Evolutionary conservation across 2,888 invertebrate species (phyloP), one percentile per base, ranked within the genome.

Genomic region (Lasioglossum pauxillum): DNA sequence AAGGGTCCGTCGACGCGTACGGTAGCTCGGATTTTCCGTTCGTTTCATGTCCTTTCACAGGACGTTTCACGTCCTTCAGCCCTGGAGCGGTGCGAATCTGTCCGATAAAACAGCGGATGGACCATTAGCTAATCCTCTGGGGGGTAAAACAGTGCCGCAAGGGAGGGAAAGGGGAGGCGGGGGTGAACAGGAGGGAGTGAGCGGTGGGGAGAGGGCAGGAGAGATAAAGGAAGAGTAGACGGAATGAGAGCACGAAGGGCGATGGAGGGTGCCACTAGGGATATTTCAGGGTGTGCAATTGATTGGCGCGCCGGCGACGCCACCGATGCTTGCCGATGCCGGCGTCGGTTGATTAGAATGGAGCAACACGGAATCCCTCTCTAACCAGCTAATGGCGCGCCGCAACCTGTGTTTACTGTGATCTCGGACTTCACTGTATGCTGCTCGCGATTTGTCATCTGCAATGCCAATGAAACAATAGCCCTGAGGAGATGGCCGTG

Each of bases 311-410:
- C 86, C 90, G 88, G 78, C 88, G 89, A 82, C 90, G 90, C 84
- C 91, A 86, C 81, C 86, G 75, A 75, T 88, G 90, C 75, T 89
- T 88, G 91, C 90, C 92, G 91, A 91, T 91, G 92, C 91, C 90
- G 91, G 88, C 90, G 91, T 90, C 91, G 91, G 91, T 95, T 94
- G 95, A 95, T 95, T 95, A 95, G 94, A 95, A 95, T 95, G 94
- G 93, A 92, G 94, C 94, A 94, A 95, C 95, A 95, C 93, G 95
- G 91, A 95, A 94, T 95, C 93, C 94, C 95, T 95, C 94, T 95
- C 94, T 93, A 94, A 93, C 94, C 92, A 92, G 94, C 93, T 95
- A 95, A 95, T 95, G 95, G 95, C 93, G 93, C 92, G 92, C 94
- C 94, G 92, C 94, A 94, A 94, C 92, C 94, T 92, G 91, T 95